phyloP scores from a whole-genome alignment of 35 echinoderm and acorn worm genomes.

The Stichopus chloronotus region DNA sequence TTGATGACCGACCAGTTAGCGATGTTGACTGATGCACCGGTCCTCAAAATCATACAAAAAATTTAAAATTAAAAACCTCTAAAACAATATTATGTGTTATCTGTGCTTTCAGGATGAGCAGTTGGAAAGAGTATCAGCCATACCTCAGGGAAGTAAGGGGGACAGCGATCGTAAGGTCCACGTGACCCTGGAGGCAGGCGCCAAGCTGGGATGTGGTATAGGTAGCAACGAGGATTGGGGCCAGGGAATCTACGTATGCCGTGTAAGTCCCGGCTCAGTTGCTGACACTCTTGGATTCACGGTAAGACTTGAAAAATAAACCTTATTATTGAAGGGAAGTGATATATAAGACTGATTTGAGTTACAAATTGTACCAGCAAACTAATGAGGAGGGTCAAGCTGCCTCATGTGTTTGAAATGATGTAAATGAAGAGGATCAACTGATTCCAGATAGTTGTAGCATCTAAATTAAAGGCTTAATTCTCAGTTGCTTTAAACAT shows the following conservation, averaged over 20 bases:
- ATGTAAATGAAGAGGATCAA: too few relatives aligned
- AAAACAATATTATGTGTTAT: not conserved
- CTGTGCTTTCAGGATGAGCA: not conserved
- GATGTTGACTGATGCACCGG: not conserved
- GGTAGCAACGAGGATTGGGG: constrained; percentile 66
- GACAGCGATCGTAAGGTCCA: constrained; percentile 79
- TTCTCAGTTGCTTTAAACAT: too few relatives aligned
- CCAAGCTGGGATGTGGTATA: constrained; percentile 89
- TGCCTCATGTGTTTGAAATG: too few relatives aligned
- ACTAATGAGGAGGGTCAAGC: too few relatives aligned
- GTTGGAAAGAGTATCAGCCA: not conserved
- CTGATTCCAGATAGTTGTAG: too few relatives aligned
- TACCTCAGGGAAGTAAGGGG: not conserved
- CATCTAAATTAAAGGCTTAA: too few relatives aligned
- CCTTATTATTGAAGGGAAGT: not conserved
- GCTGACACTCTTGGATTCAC: constrained; percentile 80
- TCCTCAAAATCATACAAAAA: too few relatives aligned
- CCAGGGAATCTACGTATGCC: constrained; percentile 75
- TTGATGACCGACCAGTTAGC: too few relatives aligned
- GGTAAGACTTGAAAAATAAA: constrained; percentile 32
- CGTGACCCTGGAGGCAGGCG: constrained; percentile 72
- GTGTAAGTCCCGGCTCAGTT: constrained; percentile 60
- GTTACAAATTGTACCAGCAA: too few relatives aligned
- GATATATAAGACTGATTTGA: not conserved
- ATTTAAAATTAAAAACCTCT: not conserved